These are phyloP conservation scores for Hephaestus fuliginosus DNA, from an alignment of 2,797 vertebrate genomes.

Conservation along the genomic window DNA sequence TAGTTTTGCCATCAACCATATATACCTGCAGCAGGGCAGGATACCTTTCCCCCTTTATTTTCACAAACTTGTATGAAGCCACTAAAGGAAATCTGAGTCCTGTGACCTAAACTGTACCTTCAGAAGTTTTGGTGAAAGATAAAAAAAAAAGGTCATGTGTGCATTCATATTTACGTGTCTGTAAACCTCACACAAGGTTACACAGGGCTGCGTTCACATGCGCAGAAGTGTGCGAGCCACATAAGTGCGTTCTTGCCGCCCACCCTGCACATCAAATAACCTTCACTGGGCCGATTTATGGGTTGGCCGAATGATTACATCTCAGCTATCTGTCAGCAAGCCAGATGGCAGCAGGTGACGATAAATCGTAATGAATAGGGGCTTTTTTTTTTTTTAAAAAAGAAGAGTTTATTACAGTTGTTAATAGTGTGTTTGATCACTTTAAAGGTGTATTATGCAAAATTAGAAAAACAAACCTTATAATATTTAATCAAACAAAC, in stretches of 20 bases:
- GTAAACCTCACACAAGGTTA: conserved; percentile 47
- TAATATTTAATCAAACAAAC: conserved; percentile 94
- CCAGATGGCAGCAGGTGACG: conserved; percentile 82
- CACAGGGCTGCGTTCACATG: conserved; percentile 11
- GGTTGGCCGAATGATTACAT: conserved; percentile 81
- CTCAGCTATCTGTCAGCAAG: conserved; percentile 87
- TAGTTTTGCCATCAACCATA: not conserved
- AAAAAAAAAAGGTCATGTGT: conserved; percentile 16
- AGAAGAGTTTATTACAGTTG: conserved; percentile 89
- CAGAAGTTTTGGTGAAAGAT: not conserved
- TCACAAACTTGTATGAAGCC: not conserved
- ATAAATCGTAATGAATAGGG: conserved; percentile 89
- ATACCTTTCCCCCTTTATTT: not conserved
- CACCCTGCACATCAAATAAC: conserved; percentile 82
- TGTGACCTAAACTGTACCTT: not conserved
- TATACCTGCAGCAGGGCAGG: not conserved
- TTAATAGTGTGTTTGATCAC: conserved; percentile 85
- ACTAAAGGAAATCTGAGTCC: conserved; percentile 10
- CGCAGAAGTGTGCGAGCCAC: conserved; percentile 36
- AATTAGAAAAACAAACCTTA: conserved; percentile 93
- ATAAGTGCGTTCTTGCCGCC: conserved; percentile 67
- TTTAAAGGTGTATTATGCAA: conserved; percentile 95
- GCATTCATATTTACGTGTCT: conserved; percentile 32
- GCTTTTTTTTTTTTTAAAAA: conserved; percentile 75
- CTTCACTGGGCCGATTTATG: conserved; percentile 86